Conservation (phyloP, 1,140 invertebrate genomes). For the Eulimnadia texana region DNA sequence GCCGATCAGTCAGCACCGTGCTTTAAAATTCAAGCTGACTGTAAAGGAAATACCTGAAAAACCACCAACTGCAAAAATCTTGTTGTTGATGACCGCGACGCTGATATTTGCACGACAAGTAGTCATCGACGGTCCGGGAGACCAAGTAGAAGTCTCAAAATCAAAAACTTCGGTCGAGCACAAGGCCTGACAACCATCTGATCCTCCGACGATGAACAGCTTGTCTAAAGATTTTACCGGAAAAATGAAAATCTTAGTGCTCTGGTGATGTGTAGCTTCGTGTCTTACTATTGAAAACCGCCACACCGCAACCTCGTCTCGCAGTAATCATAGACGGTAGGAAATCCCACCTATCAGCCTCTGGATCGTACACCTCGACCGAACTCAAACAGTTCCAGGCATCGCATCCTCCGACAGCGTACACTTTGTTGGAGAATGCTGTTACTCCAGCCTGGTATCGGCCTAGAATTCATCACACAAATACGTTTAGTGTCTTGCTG, state of each 20-base stretch:
- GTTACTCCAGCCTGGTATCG: constrained; percentile 65
- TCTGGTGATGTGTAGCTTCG: not conserved
- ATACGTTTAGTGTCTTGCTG: no score
- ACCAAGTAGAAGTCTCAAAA: constrained; percentile 41
- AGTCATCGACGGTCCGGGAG: constrained; percentile 49
- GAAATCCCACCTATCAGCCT: constrained; percentile 35
- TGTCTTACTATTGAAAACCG: constrained; percentile 41
- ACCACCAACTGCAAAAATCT: constrained; percentile 62
- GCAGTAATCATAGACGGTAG: constrained; percentile 42
- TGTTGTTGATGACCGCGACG: constrained; percentile 48
- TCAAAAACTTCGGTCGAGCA: constrained; percentile 51
- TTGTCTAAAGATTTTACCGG: constrained; percentile 31
- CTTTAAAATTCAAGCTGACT: no score
- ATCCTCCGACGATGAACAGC: constrained; percentile 51
- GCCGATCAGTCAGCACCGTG: no score
- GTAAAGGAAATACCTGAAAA: constrained; percentile 45
- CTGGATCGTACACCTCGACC: constrained; percentile 52
- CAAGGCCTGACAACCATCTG: constrained; percentile 53
- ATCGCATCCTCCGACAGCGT: constrained; percentile 67
- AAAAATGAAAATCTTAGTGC: not conserved
- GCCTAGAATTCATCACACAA: constrained; percentile 35
- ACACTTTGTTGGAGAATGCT: constrained; percentile 46
- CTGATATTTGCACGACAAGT: constrained; percentile 52
- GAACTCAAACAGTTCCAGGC: constrained; percentile 59
- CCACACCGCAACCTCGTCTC: constrained; percentile 49